Percentiles rank a stretch among this genome's conserved stretches.
These are phyloP conservation scores for Ptychadena robeensis DNA, from an alignment of 2,797 vertebrate species.

Conservation along the genomic window DNA sequence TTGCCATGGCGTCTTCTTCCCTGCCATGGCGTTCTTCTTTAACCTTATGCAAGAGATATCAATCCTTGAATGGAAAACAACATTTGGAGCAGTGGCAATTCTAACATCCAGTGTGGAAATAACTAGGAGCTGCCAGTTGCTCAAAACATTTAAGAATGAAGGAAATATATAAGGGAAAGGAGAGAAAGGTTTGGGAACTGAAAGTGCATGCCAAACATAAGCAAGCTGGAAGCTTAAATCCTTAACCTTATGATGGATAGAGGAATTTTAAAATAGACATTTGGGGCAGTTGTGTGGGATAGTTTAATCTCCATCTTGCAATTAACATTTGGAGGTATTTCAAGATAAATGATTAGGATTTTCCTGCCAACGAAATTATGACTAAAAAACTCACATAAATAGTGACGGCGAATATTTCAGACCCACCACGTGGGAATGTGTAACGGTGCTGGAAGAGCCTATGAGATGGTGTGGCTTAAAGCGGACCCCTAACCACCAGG, in stretches of 20 bases:
- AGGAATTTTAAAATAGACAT: slow-evolving; percentile 23
- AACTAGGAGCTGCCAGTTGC: slow-evolving; percentile 3
- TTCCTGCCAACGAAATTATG: slow-evolving; percentile 53
- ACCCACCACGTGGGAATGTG: slow-evolving; percentile 47
- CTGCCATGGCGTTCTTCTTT: not conserved
- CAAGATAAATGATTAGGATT: slow-evolving; percentile 45
- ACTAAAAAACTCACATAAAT: slow-evolving; percentile 49
- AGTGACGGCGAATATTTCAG: slow-evolving; percentile 37
- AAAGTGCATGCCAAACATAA: slow-evolving; percentile 49
- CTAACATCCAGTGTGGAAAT: not conserved
- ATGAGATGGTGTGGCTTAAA: no score
- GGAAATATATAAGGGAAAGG: slow-evolving; percentile 29
- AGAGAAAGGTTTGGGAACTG: slow-evolving; percentile 32
- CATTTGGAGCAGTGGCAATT: slow-evolving; percentile 18
- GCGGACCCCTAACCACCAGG: no score
- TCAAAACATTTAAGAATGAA: slow-evolving; percentile 11
- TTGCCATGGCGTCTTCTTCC: not conserved
- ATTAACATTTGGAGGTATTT: slow-evolving; percentile 42
- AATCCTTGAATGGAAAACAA: slow-evolving; percentile 38
- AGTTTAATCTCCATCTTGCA: slow-evolving; percentile 55
- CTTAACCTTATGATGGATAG: slow-evolving; percentile 46
- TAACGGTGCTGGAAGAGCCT: not conserved
- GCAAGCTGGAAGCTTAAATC: slow-evolving; percentile 35
- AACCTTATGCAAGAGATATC: not conserved
- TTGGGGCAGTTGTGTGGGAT: slow-evolving; percentile 14